phyloP scores from a whole-genome alignment of 2,113 vertebrate species.

The Euleptes europaea region DNA sequence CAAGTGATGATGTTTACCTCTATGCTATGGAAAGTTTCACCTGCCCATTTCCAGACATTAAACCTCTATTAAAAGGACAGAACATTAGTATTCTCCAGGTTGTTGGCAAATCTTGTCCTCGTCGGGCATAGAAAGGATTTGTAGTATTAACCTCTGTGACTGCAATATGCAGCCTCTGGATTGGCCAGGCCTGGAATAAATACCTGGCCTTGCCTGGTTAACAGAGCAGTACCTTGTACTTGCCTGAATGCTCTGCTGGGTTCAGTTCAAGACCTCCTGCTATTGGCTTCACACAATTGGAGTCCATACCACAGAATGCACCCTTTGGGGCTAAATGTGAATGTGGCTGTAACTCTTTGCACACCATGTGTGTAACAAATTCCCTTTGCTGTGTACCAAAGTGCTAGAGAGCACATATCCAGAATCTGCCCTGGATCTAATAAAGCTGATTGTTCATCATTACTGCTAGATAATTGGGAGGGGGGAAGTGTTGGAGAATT shows the following conservation, averaged over 20 bases:
- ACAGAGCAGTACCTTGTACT: neutral
- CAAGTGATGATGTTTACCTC: no score
- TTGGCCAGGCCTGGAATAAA: neutral
- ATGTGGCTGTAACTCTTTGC: neutral
- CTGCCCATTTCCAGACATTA: no score
- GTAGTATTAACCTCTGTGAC: neutral
- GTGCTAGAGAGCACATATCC: neutral
- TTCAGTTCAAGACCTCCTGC: neutral
- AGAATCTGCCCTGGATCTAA: neutral
- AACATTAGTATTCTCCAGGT: no score
- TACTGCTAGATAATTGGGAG: no score
- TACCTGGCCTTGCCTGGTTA: neutral
- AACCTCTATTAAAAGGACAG: no score
- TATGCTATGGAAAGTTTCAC: no score
- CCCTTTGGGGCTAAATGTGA: neutral
- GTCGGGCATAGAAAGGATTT: neutral
- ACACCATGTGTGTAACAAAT: neutral
- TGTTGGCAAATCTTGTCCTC: neutral
- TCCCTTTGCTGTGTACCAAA: neutral
- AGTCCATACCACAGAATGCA: neutral
- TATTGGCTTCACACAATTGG: neutral
- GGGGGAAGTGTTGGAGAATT: neutral
- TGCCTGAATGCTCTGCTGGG: neutral
- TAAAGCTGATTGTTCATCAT: neutral
- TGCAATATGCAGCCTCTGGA: neutral